A percentile compares a stretch with the other conserved stretches of the same genome.
phyloP scores from a whole-genome alignment of 1,140 invertebrate species.

The Tigriopus japonicus region DNA sequence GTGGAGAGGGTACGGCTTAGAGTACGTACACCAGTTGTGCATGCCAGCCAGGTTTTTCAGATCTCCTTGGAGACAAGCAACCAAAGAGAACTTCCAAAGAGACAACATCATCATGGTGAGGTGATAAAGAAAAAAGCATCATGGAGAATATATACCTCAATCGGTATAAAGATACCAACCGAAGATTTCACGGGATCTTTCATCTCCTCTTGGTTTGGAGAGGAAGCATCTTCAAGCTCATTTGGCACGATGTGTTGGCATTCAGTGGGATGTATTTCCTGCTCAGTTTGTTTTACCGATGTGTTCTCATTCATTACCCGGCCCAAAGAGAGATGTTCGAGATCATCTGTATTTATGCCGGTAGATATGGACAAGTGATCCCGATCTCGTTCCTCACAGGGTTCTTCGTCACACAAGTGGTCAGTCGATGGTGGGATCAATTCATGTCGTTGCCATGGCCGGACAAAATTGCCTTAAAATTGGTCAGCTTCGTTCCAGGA shows the following conservation, averaged over 20 bases:
- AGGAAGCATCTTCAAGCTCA: constrained; percentile 49
- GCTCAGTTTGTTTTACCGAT: constrained; percentile 37
- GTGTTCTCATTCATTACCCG: constrained; percentile 31
- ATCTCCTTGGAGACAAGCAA: no score
- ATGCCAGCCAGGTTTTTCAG: no score
- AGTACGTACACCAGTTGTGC: no score
- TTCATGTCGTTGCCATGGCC: constrained; percentile 26
- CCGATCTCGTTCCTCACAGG: constrained; percentile 29
- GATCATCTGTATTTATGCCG: constrained; percentile 24
- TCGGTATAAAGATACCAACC: constrained; percentile 4
- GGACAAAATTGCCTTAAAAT: constrained; percentile 22
- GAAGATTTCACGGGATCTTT: not conserved
- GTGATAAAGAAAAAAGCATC: not conserved
- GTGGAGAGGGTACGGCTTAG: no score
- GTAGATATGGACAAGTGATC: constrained; percentile 25
- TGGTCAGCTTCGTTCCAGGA: constrained; percentile 25
- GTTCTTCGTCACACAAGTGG: constrained; percentile 28
- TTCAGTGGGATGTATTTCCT: constrained; percentile 40
- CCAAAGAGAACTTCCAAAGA: no score
- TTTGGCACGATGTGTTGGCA: constrained; percentile 44
- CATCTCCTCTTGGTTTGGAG: constrained; percentile 29
- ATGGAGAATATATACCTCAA: constrained; percentile 4
- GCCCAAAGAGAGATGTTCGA: constrained; percentile 35
- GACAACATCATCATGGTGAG: no score
- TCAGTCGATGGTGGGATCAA: constrained; percentile 28